phyloP scores from a whole-genome alignment of 2,797 vertebrate species.

The Catharus ustulatus region DNA sequence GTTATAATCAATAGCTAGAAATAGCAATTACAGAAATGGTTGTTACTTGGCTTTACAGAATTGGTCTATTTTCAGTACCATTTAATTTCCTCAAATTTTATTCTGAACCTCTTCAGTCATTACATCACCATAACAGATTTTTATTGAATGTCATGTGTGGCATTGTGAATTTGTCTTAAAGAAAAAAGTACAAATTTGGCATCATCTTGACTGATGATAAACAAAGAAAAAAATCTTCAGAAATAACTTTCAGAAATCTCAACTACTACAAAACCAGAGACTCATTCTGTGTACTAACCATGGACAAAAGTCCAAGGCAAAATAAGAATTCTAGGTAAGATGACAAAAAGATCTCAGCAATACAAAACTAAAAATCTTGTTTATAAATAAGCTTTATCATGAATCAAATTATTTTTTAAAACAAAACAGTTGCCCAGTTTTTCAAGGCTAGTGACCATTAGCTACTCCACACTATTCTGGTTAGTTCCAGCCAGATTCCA shows the following conservation, averaged over 20 bases:
- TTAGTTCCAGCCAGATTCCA: not conserved
- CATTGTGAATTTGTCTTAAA: not conserved
- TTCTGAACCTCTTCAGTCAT: conserved; percentile 11
- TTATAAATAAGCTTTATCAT: not conserved
- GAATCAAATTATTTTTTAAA: not conserved
- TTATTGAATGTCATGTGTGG: not conserved
- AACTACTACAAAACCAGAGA: not conserved
- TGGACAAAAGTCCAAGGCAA: not conserved
- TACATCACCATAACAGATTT: conserved; percentile 8
- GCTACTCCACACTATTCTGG: not conserved
- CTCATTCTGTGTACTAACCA: not conserved
- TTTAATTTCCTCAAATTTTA: conserved; percentile 43
- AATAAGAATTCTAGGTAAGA: not conserved
- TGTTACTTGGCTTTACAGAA: conserved; percentile 39
- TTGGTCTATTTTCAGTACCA: conserved; percentile 33
- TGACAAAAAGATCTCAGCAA: not conserved
- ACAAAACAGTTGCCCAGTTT: not conserved
- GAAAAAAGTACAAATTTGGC: not conserved
- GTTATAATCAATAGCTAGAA: conserved; percentile 62
- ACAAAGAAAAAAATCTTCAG: not conserved
- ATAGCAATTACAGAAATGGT: conserved; percentile 55
- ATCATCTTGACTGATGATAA: not conserved
- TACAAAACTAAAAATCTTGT: not conserved
- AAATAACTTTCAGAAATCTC: not conserved
- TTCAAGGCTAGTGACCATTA: not conserved